Evolutionary conservation across 2,113 vertebrate genomes (phyloP), one percentile per base, ranked within the genome.

Genomic region (Delphinapterus leucas): DNA sequence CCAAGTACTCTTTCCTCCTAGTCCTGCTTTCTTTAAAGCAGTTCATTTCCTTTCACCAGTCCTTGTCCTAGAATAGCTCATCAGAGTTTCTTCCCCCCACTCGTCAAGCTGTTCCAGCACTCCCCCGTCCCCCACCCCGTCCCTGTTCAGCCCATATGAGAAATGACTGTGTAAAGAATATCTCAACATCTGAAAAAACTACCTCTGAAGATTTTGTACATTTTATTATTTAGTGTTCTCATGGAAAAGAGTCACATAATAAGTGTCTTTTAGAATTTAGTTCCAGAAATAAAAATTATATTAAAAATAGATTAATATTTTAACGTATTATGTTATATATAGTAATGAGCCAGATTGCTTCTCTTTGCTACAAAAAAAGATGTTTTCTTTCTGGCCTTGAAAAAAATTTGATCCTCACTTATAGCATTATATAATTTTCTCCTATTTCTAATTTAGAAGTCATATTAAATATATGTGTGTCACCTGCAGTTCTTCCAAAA

Each of bases 401-500:
- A 77, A 74, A 93, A 87, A 68, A 3, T 47, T 67, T 96, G 77
- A 85, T 36, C 28, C 11, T 94, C 55, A 74, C 8, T 87, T 81
- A 33, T 14, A 88, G 28, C 86, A 93, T 76, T 68, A 68, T 38
- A 28, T 84, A 53, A 10, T n/a, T 36, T 61, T 95, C 84, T 90
- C 53, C 49, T 87, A 49, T 82, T 85, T 96, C 31, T 65, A 12
- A 58, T 95, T 79, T 73, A 90, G 60, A 94, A 88, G 11, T 61
- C 71, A 63, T 81, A 47, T 88, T 70, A 84, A 93, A 93, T 84
- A 58, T 1, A 61, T 33, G 23, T 88, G 28, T 73, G 15, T 90
- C 63, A 79, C 79, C 55, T 96, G 21, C 17, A 91, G 10, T 81
- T 49, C 55, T 90, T 97, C 96, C 55, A 58, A 96, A 88, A 67